A percentile compares a stretch with the other conserved stretches of the same genome.
phyloP scores from a whole-genome alignment of 1,140 invertebrate genomes.

The Chlorops oryzae region DNA sequence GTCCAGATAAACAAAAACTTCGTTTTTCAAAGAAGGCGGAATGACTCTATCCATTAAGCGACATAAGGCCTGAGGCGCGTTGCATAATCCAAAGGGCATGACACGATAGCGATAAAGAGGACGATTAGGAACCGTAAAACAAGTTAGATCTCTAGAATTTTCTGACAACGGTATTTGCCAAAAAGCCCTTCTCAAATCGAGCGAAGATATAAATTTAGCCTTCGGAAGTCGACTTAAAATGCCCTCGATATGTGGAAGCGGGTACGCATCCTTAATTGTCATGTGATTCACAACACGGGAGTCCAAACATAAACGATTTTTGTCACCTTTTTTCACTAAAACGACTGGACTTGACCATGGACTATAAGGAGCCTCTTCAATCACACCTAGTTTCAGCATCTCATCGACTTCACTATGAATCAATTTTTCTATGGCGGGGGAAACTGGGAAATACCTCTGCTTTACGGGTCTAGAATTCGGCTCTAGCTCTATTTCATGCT shows the following conservation, averaged over 20 bases:
- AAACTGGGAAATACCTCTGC: not conserved
- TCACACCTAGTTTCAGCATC: slow-evolving; percentile 21
- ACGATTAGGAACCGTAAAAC: slow-evolving; percentile 36
- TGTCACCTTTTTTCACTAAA: slow-evolving; percentile 25
- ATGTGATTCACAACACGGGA: no score
- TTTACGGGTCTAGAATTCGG: not conserved
- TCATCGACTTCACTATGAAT: slow-evolving; percentile 22
- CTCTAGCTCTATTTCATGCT: slow-evolving; percentile 21
- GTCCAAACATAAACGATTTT: no score
- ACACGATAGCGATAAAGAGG: not conserved
- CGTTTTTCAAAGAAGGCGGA: slow-evolving; percentile 1
- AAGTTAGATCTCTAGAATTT: slow-evolving; percentile 33
- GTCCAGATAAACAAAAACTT: slow-evolving; percentile 23
- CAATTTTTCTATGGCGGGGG: slow-evolving; percentile 17
- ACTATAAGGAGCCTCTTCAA: slow-evolving; percentile 13
- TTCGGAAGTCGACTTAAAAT: no score
- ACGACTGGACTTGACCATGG: not conserved
- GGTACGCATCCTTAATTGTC: no score
- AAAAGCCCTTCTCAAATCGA: no score
- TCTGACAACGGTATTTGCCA: slow-evolving; percentile 20
- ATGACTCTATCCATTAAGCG: slow-evolving; percentile 9
- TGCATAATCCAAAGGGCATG: slow-evolving; percentile 19
- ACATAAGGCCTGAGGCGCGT: slow-evolving; percentile 8
- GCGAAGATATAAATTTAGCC: no score
- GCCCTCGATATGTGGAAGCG: no score